Evolutionary conservation across 2,113 vertebrate species (phyloP).

Genomic region (Tetraodon nigroviridis): DNA sequence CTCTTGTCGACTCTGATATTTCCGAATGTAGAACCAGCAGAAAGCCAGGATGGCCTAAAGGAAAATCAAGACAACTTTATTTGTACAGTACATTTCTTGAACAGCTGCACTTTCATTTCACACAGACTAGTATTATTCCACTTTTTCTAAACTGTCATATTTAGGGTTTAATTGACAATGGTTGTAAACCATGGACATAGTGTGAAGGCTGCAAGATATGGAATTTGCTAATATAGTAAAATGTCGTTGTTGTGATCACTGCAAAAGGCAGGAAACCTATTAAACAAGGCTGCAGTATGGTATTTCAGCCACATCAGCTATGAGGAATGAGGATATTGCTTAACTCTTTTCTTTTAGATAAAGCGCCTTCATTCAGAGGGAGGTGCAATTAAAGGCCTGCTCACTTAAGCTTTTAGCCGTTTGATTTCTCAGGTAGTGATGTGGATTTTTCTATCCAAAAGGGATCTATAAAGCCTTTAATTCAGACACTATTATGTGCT

Average conservation of each 20-base stretch:
- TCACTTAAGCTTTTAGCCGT: conserved; percentile 52
- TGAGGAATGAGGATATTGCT: conserved; percentile 51
- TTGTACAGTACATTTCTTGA: neutral
- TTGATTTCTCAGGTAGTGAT: conserved; percentile 54
- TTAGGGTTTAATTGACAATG: no score
- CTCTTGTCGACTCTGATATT: conserved; percentile 93
- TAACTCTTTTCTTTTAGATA: conserved; percentile 53
- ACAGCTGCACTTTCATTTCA: no score
- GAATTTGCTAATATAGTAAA: no score
- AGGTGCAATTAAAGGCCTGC: conserved; percentile 66
- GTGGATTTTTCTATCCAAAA: conserved; percentile 54
- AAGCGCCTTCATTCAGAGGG: conserved; percentile 54
- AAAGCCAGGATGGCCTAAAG: conserved; percentile 87
- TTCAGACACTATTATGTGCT: conserved; percentile 15
- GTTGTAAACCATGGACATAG: neutral
- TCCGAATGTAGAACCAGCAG: conserved; percentile 96
- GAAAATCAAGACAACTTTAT: neutral
- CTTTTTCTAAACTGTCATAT: no score
- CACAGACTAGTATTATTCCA: no score
- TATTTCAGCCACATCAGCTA: conserved; percentile 59
- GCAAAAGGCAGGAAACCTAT: conserved; percentile 12
- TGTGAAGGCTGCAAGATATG: conserved; percentile 1
- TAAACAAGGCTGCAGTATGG: conserved; percentile 49
- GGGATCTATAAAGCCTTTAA: conserved; percentile 28
- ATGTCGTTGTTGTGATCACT: neutral